These are phyloP conservation scores for Acanthopagrus latus DNA, from an alignment of 2,797 vertebrate species.

Conservation along the genomic window DNA sequence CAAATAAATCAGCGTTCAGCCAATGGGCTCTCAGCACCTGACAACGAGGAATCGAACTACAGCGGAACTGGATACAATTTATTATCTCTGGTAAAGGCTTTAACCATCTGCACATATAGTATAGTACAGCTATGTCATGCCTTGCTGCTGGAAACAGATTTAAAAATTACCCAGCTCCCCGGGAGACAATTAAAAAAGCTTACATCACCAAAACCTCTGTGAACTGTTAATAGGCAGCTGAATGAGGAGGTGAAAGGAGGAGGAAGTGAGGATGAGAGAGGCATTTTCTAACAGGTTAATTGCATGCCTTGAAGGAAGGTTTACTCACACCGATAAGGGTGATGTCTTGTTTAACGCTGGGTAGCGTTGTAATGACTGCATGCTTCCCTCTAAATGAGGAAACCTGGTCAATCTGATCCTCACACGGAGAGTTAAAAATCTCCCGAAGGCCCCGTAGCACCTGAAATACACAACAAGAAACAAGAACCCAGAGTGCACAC, in stretches of 20 bases:
- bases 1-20: constrained; percentile 60
- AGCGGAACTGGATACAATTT: constrained; percentile 17
- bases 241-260: constrained; percentile 43
- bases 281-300: constrained; percentile 67
- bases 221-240: constrained; percentile 42
- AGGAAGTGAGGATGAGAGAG: constrained; percentile 33
- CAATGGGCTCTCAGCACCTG: constrained; percentile 43
- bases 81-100: constrained; percentile 38
- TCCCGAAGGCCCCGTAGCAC: constrained; percentile 8
- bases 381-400: constrained; percentile 41
- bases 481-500: constrained; percentile 20
- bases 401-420: constrained; percentile 46
- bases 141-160: constrained; percentile 33
- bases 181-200: constrained; percentile 57
- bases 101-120: constrained; percentile 17
- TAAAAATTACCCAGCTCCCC: constrained; percentile 7
- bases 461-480: constrained; percentile 21
- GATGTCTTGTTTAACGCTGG: constrained; percentile 46
- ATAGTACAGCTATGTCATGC: constrained; percentile 24
- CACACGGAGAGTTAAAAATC: constrained; percentile 20
- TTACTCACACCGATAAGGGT: constrained; percentile 58
- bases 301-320: constrained; percentile 61
- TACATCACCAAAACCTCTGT: constrained; percentile 52
- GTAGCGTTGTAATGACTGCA: constrained; percentile 39
- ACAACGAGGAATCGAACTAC: constrained; percentile 43